A percentile compares a stretch with the other conserved stretches of the same genome.
Evolutionary conservation across 2,888 invertebrate species (phyloP).

Genomic region (Dorcus hopei): DNA sequence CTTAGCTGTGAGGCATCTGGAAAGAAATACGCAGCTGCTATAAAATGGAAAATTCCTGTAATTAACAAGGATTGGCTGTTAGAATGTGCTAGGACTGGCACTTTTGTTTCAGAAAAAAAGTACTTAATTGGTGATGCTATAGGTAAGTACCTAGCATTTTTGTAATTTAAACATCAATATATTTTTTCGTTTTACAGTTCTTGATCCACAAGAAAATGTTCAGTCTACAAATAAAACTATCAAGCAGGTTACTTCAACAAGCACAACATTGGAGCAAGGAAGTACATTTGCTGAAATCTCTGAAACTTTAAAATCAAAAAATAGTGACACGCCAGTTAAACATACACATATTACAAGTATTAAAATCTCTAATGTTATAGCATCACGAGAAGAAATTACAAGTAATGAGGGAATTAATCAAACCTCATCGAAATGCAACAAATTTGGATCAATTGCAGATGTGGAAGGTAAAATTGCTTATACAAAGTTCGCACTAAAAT

Average conservation of each 20-base stretch:
- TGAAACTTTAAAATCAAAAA: neutral
- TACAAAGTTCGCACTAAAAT: no score
- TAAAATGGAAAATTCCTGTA: constrained; percentile 83
- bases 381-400: no score
- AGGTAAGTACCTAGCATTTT: constrained; percentile 36
- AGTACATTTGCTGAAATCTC: neutral
- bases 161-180: neutral
- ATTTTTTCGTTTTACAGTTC: neutral
- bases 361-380: no score
- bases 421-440: no score
- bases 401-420: no score
- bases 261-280: neutral
- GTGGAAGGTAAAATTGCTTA: no score
- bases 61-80: constrained; percentile 75
- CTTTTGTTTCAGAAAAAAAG: constrained; percentile 54
- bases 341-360: no score
- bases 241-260: neutral
- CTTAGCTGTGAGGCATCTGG: constrained; percentile 71
- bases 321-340: neutral
- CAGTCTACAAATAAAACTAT: neutral
- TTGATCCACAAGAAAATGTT: no score
- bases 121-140: constrained; percentile 61
- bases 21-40: constrained; percentile 77
- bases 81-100: constrained; percentile 61
- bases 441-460: no score